Percentiles rank a stretch among this genome's conserved stretches.
Evolutionary conservation across 2,797 vertebrate species (phyloP).

Genomic region (Echeneis naucrates): DNA sequence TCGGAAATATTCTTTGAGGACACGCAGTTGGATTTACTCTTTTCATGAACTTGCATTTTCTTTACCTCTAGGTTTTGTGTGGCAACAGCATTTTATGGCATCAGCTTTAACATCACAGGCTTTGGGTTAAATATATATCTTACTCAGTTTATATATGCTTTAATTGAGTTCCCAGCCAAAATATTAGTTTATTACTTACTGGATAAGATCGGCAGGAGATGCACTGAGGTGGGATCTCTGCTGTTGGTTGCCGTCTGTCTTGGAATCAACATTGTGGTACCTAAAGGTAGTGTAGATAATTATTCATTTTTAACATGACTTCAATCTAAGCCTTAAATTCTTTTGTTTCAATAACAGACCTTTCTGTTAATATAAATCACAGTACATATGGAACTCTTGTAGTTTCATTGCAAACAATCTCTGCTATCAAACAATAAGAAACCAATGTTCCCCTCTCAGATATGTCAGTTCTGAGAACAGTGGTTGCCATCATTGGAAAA

Average conservation of each 20-base stretch:
- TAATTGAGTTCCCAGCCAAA: constrained; percentile 91
- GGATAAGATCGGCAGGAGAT: constrained; percentile 84
- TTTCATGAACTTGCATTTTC: neutral
- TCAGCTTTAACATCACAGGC: constrained; percentile 89
- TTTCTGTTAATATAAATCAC: neutral
- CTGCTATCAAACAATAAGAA: neutral
- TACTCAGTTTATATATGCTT: constrained; percentile 88
- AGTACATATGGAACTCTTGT: neutral
- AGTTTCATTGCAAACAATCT: neutral
- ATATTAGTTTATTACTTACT: constrained; percentile 81
- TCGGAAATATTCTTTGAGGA: neutral
- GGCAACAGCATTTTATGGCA: constrained; percentile 88
- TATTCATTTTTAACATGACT: neutral
- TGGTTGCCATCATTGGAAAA: constrained; percentile 87
- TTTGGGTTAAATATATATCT: constrained; percentile 89
- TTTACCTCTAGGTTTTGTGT: constrained; percentile 86
- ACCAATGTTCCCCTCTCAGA: constrained; percentile 67
- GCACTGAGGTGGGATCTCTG: constrained; percentile 78
- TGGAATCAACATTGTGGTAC: constrained; percentile 78
- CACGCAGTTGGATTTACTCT: neutral
- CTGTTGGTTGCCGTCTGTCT: constrained; percentile 75
- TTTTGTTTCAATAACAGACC: neutral
- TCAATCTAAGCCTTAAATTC: neutral
- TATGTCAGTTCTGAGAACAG: constrained; percentile 73
- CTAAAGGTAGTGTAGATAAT: constrained; percentile 70